A percentile compares a stretch with the other conserved stretches of the same genome.
phyloP scores from a whole-genome alignment of 1,140 invertebrate genomes.

The Drosophila bifasciata region DNA sequence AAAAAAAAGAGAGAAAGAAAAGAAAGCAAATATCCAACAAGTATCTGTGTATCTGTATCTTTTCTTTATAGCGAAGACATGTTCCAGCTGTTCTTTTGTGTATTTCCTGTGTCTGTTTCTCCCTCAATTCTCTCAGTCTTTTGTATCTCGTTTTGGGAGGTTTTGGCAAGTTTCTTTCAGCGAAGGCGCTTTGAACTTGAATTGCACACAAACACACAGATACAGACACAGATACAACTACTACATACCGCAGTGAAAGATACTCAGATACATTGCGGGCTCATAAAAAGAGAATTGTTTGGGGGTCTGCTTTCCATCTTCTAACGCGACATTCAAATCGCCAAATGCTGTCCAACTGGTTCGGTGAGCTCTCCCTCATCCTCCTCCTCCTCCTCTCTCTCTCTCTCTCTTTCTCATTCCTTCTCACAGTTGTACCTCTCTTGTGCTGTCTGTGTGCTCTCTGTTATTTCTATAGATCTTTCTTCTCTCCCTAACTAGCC shows the following conservation, averaged over 20 bases:
- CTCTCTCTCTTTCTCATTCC: constrained; percentile 1
- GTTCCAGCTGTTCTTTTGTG: not conserved
- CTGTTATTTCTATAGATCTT: no score
- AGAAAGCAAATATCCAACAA: constrained; percentile 29
- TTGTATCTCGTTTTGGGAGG: not conserved
- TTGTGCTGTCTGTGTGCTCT: no score
- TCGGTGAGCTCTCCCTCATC: constrained; percentile 18
- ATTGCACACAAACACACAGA: constrained; percentile 31
- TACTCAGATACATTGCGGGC: constrained; percentile 23
- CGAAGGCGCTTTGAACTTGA: constrained; percentile 57
- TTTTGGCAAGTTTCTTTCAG: constrained; percentile 21
- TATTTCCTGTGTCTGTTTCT: constrained; percentile 2
- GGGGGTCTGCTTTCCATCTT: constrained; percentile 27
- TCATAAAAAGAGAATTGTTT: constrained; percentile 22
- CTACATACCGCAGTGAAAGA: constrained; percentile 5
- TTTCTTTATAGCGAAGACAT: not conserved
- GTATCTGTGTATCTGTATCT: constrained; percentile 25
- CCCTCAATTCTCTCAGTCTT: constrained; percentile 1
- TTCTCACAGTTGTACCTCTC: not conserved
- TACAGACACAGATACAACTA: constrained; percentile 9
- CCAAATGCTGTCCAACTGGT: constrained; percentile 46
- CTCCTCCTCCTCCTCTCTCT: not conserved
- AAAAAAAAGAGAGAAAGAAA: constrained; percentile 15
- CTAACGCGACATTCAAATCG: constrained; percentile 44
- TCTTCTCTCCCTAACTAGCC: constrained; percentile 31